Percentiles rank a stretch among this genome's conserved stretches.
Conservation (phyloP, 1,140 invertebrate species). For the Drosophila ohnishii region DNA sequence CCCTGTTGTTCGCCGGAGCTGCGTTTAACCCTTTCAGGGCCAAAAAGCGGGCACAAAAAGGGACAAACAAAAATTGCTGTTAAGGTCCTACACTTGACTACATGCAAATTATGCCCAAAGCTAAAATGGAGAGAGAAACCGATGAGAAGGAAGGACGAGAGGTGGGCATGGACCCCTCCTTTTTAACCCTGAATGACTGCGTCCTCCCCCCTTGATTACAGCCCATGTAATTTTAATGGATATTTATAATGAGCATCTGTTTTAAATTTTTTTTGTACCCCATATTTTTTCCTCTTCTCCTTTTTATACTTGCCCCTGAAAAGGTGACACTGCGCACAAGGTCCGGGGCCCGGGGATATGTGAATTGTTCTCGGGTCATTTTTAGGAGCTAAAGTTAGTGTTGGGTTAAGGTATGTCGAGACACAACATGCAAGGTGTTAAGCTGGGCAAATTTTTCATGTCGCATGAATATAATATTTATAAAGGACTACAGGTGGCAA, state of each 20-base stretch:
- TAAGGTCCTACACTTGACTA: conserved; percentile 63
- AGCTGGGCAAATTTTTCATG: conserved; percentile 55
- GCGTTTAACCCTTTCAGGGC: conserved; percentile 69
- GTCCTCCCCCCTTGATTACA: conserved; percentile 47
- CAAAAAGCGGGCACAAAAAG: conserved; percentile 54
- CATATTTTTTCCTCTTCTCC: conserved; percentile 28
- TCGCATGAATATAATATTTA: conserved; percentile 47
- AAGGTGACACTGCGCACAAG: conserved; percentile 71
- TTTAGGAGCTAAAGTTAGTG: conserved; percentile 33
- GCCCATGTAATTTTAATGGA: conserved; percentile 77
- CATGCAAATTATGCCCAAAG: conserved; percentile 73
- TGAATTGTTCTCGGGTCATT: conserved; percentile 76
- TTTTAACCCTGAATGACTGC: conserved; percentile 14
- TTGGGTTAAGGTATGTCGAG: conserved; percentile 6
- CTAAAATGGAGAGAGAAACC: conserved; percentile 26
- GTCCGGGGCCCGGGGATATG: conserved; percentile 51
- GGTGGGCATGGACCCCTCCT: background rate
- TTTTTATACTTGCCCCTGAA: conserved; percentile 16
- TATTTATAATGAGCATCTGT: conserved; percentile 78
- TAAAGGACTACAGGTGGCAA: conserved; percentile 48
- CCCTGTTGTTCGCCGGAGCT: conserved; percentile 7
- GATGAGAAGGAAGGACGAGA: conserved; percentile 22
- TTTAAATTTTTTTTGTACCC: conserved; percentile 51
- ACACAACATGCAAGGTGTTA: conserved; percentile 59
- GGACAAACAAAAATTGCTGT: conserved; percentile 55